Base-by-base conservation (phyloP, 1,140 invertebrate genomes). In the Trichogramma pretiosum region DNA sequence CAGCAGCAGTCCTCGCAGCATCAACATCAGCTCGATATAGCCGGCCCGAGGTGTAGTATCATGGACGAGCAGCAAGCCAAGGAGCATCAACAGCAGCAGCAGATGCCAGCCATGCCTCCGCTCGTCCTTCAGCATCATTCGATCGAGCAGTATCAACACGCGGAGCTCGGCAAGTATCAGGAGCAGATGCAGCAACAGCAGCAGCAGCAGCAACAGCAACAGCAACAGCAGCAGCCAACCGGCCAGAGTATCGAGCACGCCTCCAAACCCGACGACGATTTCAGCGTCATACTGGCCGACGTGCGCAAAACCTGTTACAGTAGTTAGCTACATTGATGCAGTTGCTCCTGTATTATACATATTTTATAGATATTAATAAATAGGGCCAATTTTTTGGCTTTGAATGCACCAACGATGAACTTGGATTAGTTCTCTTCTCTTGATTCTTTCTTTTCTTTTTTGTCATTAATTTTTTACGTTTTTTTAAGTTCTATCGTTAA, bases 271-370 rank as follows among this genome's bases (percentile, higher is more conserved):
- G 85, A 87, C 40, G 85, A 88, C 50, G 85, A 89, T 60, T 89
- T 89, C 68, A 88, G 85, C 70, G 85, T 87, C 51, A 89, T 89
- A 56, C 67, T 89, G 32, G 87, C 87, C 3, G 85, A 86, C 50
- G 86, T 89, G 30, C 75, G 87, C 47, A 88, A 89, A 63, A 89
- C 87, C 19, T 89, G 86, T 65, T 89, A 87, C 69, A 88, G 85
- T 74, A 87, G 84, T 71, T 87, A 68, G 65, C 66, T 48, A 48
- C 53, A 53, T 48, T 51, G 42, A 35, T 38, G 23, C 17, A 9
- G 7, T 13, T 30, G 7, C 26, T 30, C 26, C 13, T 30, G 26
- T 30, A 9, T 35, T 35, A n/a, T 16, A n/a, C n/a, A n/a, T n/a
- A n/a, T n/a, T n/a, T n/a, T n/a, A n/a, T n/a, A n/a, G n/a, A n/a